Evolutionary conservation across 2,797 vertebrate genomes (phyloP).

Genomic region (Pristis pectinata): DNA sequence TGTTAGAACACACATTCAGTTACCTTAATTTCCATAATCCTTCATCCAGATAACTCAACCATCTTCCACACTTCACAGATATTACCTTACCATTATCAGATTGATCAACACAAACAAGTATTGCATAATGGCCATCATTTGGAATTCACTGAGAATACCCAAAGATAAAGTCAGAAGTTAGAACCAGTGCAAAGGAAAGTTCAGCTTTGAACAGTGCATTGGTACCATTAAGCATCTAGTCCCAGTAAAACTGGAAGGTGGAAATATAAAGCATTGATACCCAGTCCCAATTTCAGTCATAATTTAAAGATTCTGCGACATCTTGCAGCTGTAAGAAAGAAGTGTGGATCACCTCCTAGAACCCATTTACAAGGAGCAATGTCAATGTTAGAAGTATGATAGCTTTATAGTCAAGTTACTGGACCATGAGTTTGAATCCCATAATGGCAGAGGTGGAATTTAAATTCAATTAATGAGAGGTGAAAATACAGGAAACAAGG

Average conservation of each 20-base stretch:
- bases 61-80: neutral
- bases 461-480: neutral
- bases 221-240: neutral
- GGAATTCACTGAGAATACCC: neutral
- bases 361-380: neutral
- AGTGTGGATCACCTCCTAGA: neutral
- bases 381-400: too few relatives aligned
- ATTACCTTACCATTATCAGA: neutral
- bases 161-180: neutral
- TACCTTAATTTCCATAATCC: conserved; percentile 5
- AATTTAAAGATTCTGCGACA: neutral
- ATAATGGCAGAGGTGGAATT: neutral
- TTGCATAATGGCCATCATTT: neutral
- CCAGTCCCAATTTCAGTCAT: neutral
- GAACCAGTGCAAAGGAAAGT: neutral
- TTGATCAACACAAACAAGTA: neutral
- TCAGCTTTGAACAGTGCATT: neutral
- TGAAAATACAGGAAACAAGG: neutral
- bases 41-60: conserved; percentile 24
- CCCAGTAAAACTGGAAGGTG: too few relatives aligned
- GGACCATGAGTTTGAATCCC: too few relatives aligned
- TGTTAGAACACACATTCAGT: neutral
- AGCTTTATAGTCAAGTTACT: too few relatives aligned
- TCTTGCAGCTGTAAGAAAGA: neutral
- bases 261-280: too few relatives aligned